Base-by-base conservation (phyloP, 2,888 invertebrate genomes). In the Pristionchus japonicus region DNA sequence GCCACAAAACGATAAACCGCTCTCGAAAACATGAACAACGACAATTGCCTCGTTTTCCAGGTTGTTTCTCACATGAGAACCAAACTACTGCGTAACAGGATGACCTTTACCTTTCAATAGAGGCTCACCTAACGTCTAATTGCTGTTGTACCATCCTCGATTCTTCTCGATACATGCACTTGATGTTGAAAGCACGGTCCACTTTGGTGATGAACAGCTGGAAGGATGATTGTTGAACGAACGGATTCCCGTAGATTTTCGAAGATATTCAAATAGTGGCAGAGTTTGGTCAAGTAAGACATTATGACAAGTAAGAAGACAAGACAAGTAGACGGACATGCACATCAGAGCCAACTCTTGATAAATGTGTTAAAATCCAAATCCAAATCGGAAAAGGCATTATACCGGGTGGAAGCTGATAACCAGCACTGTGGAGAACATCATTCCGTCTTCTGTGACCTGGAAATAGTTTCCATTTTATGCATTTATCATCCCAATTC, bases 171-270 rank as follows among this genome's bases (percentile, higher is more conserved):
- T 94, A 94, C 93, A 94, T 91, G 89, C 94, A 94, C 57, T 94
- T 94, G 88, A 94, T 93, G 88, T 93, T 92, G 88, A 93, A 94
- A 23, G 94, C 94, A 52, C 93, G 92, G 89, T 94, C 94, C 89
- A 94, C 91, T 90, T 94, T 93, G 3, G 94, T 94, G 34, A 94
- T 88, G 88, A 94, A 94, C 1, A 93, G 87, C 93, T 93, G 88
- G 52, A 93, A 7, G n/a, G n/a, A n/a, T n/a, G n/a, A n/a, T n/a
- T n/a, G n/a, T n/a, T n/a, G n/a, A n/a, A n/a, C n/a, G n/a, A n/a
- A n/a, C n/a, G n/a, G n/a, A n/a, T n/a, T n/a, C n/a, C n/a, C n/a
- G n/a, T n/a, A n/a, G n/a, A n/a, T n/a, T n/a, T n/a, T n/a, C n/a
- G n/a, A n/a, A n/a, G n/a, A n/a, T n/a, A n/a, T n/a, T n/a, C n/a